Conservation (phyloP, 1,140 invertebrate genomes). For the Megathymus violae region DNA sequence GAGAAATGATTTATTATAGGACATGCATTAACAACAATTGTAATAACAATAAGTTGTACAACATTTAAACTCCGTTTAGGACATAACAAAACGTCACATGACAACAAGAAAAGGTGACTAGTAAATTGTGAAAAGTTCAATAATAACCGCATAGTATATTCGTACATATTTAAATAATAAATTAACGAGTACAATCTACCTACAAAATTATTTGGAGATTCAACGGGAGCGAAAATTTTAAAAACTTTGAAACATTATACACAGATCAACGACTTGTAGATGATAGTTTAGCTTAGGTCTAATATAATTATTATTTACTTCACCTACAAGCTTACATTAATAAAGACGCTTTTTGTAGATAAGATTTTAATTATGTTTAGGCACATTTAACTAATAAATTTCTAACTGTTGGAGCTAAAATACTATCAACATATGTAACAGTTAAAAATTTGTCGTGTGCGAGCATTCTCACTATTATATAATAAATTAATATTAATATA, state of each 20-base stretch:
- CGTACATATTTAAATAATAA: neutral
- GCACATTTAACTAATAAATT: slow-evolving; percentile 24
- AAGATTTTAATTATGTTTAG: slow-evolving; percentile 11
- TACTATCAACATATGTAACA: slow-evolving; percentile 14
- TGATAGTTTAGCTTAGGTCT: slow-evolving; percentile 19
- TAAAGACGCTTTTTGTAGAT: slow-evolving; percentile 18
- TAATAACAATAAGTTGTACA: slow-evolving; percentile 60
- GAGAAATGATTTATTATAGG: slow-evolving; percentile 67
- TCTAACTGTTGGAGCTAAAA: slow-evolving; percentile 5
- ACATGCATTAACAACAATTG: slow-evolving; percentile 60
- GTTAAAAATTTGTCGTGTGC: slow-evolving; percentile 25
- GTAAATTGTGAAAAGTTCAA: slow-evolving; percentile 38
- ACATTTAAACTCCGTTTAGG: slow-evolving; percentile 56
- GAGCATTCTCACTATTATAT: slow-evolving; percentile 12
- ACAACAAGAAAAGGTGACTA: slow-evolving; percentile 61
- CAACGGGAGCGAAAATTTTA: slow-evolving; percentile 9
- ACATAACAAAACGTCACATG: slow-evolving; percentile 56
- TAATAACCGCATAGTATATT: slow-evolving; percentile 15
- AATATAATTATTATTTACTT: slow-evolving; percentile 5
- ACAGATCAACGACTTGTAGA: slow-evolving; percentile 9
- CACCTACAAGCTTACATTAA: slow-evolving; percentile 25
- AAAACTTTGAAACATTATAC: slow-evolving; percentile 24
- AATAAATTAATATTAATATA: neutral
- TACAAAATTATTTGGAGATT: slow-evolving; percentile 27
- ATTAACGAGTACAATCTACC: slow-evolving; percentile 6